phyloP scores from a whole-genome alignment of 2,113 vertebrate genomes.

The Coturnix japonica region DNA sequence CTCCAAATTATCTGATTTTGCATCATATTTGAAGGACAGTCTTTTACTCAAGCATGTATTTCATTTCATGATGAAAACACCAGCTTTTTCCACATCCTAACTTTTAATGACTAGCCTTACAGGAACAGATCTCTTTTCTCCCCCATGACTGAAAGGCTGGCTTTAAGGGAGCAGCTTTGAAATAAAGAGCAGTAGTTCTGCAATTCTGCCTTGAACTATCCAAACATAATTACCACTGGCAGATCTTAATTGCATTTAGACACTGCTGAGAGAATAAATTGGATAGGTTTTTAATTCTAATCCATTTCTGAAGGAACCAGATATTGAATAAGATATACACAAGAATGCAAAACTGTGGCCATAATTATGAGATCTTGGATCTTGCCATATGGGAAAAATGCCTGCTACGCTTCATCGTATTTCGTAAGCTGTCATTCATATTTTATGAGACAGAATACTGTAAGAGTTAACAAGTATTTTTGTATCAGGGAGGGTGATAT shows the following conservation, averaged over 20 bases:
- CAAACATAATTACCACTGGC: neutral
- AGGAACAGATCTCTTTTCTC: neutral
- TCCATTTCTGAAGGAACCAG: neutral
- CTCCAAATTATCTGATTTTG: neutral
- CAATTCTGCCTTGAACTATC: neutral
- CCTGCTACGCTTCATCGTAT: neutral
- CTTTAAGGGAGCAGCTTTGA: neutral
- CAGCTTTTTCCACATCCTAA: accelerated
- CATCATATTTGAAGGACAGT: neutral
- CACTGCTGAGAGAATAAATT: neutral
- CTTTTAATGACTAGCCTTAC: neutral
- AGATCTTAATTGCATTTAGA: neutral
- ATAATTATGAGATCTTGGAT: neutral
- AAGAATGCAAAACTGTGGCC: neutral
- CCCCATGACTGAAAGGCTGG: neutral
- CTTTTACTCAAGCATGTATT: neutral
- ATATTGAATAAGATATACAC: neutral
- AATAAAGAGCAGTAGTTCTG: neutral
- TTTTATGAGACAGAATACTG: neutral
- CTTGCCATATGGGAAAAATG: neutral
- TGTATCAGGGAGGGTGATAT: neutral
- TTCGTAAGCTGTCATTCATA: neutral
- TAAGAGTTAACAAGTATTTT: neutral
- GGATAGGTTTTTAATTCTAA: neutral
- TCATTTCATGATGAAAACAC: neutral